Conservation (phyloP, 2,797 vertebrate genomes). For the Pipistrellus nathusii region DNA sequence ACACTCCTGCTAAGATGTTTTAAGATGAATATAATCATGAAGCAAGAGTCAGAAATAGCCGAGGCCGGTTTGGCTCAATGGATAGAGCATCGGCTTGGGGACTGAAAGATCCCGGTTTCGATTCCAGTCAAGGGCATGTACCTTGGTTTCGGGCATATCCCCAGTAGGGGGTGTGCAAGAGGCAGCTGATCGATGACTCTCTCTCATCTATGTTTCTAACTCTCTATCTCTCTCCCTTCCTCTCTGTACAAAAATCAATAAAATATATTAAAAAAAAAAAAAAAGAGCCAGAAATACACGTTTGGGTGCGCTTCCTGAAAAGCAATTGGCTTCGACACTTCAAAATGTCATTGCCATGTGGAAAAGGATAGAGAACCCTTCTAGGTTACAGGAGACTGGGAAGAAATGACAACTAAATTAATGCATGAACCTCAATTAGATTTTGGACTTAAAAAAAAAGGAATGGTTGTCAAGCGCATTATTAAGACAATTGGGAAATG, state of each 20-base stretch:
- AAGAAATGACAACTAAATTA: not conserved
- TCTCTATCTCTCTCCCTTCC: too few relatives aligned
- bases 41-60: not conserved
- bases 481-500: not conserved
- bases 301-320: not conserved
- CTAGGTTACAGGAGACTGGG: not conserved
- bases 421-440: not conserved
- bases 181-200: too few relatives aligned
- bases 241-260: too few relatives aligned
- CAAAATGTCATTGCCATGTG: not conserved
- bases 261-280: too few relatives aligned
- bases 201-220: too few relatives aligned
- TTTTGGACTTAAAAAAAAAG: slow-evolving; percentile 25
- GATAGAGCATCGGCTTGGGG: too few relatives aligned
- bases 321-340: not conserved
- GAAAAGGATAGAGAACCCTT: not conserved
- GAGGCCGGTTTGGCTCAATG: too few relatives aligned
- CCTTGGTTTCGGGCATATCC: too few relatives aligned
- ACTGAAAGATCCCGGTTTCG: too few relatives aligned
- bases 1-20: not conserved
- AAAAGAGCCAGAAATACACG: not conserved
- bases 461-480: not conserved
- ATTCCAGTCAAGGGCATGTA: too few relatives aligned
- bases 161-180: too few relatives aligned
- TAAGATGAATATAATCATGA: not conserved